A percentile compares a stretch with the other conserved stretches of the same genome.
Conservation (phyloP, 2,113 vertebrate species). For the Cnemophilus loriae region DNA sequence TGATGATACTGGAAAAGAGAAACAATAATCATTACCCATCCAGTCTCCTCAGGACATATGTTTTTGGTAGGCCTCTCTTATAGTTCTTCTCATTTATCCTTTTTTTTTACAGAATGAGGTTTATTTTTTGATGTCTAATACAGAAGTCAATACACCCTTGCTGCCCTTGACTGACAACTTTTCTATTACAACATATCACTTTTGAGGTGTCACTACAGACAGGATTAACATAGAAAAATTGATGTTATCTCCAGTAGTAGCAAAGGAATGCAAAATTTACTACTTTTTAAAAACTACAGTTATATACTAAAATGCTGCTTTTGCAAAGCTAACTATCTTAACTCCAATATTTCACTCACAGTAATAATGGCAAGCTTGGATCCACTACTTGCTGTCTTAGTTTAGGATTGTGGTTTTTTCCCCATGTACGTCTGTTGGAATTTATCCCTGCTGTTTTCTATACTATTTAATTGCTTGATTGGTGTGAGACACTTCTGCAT, state of each 20-base stretch:
- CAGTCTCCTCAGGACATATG: background rate
- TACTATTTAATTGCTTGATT: background rate
- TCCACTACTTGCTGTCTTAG: background rate
- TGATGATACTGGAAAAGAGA: background rate
- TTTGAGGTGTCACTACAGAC: background rate
- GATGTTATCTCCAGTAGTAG: background rate
- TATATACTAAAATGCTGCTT: background rate
- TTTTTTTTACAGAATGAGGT: background rate
- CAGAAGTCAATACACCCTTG: background rate
- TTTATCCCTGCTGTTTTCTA: background rate
- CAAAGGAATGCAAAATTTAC: background rate
- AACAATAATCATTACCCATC: background rate
- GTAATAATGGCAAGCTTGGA: background rate
- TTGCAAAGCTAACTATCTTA: background rate
- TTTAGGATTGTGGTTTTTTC: background rate
- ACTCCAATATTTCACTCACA: background rate
- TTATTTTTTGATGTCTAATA: background rate
- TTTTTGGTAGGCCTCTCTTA: background rate
- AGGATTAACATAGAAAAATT: background rate
- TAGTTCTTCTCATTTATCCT: background rate
- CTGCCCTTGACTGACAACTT: background rate
- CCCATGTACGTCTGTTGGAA: background rate
- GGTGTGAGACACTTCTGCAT: background rate
- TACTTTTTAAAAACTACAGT: background rate
- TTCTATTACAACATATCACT: background rate